Conservation (phyloP, 2,113 vertebrate genomes). For the Lepus americanus region DNA sequence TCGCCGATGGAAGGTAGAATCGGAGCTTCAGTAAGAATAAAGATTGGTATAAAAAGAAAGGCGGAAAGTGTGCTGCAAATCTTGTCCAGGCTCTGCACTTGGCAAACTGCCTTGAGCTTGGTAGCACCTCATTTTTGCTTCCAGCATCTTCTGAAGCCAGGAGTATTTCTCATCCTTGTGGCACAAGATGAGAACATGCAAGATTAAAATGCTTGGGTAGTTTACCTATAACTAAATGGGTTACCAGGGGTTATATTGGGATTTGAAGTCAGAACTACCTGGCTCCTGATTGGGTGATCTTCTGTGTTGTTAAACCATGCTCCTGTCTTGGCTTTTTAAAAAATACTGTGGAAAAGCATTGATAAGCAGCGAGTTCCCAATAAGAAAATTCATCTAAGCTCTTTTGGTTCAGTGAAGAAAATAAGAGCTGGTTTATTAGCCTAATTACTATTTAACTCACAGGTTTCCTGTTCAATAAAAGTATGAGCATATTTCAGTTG, state of each 20-base stretch:
- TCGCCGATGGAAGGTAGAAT: not conserved
- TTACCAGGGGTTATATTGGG: not conserved
- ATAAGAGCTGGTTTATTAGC: slow-evolving; percentile 26
- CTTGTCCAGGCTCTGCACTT: not conserved
- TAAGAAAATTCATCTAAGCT: slow-evolving; percentile 21
- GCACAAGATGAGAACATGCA: not conserved
- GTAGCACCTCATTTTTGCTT: not conserved
- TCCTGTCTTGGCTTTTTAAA: not conserved
- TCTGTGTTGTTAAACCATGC: not conserved
- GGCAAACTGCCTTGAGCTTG: not conserved
- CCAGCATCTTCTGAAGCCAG: not conserved
- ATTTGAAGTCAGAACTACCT: not conserved
- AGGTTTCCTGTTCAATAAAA: slow-evolving; percentile 14
- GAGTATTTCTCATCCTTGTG: not conserved
- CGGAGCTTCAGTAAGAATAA: not conserved
- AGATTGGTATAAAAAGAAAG: not conserved
- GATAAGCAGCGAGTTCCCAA: not conserved
- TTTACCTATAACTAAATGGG: not conserved
- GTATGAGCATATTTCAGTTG: slow-evolving; percentile 8
- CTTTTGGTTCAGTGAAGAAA: slow-evolving; percentile 34
- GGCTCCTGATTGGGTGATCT: not conserved
- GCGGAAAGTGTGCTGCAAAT: not conserved
- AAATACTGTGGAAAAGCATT: not conserved
- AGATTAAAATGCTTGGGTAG: not conserved
- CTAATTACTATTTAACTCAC: slow-evolving; percentile 30